Evolutionary conservation across 2,113 vertebrate species (phyloP), one percentile per base, ranked within the genome.

Genomic region (Hydrochoerus hydrochaeris): DNA sequence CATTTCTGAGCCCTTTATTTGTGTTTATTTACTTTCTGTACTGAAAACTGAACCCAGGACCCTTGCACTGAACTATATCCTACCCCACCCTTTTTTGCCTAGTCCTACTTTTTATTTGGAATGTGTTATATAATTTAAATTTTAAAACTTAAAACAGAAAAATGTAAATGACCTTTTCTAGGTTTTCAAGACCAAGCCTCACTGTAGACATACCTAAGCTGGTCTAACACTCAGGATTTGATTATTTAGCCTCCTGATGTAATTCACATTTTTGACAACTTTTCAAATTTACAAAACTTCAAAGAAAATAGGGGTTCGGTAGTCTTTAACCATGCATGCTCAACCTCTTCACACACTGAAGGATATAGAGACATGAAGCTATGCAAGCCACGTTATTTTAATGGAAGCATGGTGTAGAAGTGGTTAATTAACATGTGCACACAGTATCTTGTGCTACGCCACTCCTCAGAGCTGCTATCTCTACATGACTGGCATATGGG

Each of bases 131-230:
- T 69, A 80, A 92, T 44, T 57, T 88, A 57, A 93, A 95, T 83
- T 89, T 62, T 63, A 71, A 52, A 97, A 83, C 84, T 46, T 65
- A 17, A 84, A 92, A 80, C 83, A 77, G 38, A 58, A 94, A 89
- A 94, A 67, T 65, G 30, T 20, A 82, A 80, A 35, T 75, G 73
- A 60, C 82, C 19, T 78, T 80, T 44, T 54, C 49, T 11, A 32
- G 14, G 77, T 1, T 54, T 80, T 8, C 8, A 35, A 35, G 17
- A 80, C 30, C 35, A 49, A 54, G 8, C 17, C 46, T 52, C 77
- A 52, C 16, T 80, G 13, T 52, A 49, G 32, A 49, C 14, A 17
- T 0, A 17, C 49, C 17, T 13, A 28, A 49, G 13, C 75, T 54
- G 77, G 16, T 7, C 77, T 54, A n/a, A 8, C 7, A 35, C 17